Evolutionary conservation across 2,113 vertebrate species (phyloP).

Genomic region (Ailurus styani): DNA sequence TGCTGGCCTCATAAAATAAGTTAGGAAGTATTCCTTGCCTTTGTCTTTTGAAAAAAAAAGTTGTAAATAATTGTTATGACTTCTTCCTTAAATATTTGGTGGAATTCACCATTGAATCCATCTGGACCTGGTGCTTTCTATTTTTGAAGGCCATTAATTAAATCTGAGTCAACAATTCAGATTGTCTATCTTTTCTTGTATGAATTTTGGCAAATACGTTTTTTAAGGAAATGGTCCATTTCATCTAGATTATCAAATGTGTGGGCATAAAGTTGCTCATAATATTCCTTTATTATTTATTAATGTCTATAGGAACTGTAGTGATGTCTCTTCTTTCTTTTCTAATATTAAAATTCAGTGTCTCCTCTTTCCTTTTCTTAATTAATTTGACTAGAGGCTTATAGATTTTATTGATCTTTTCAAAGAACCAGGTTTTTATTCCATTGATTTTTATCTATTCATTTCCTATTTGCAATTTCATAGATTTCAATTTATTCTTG

Average conservation of each 20-base stretch:
- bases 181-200: neutral
- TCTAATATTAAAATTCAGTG: neutral
- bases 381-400: neutral
- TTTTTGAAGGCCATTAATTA: neutral
- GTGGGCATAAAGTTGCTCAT: neutral
- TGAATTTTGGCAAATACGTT: neutral
- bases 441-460: neutral
- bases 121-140: neutral
- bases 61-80: neutral
- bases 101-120: neutral
- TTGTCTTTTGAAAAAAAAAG: neutral
- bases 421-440: neutral
- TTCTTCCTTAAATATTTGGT: neutral
- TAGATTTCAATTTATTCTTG: neutral
- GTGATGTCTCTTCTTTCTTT: neutral
- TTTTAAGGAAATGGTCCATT: neutral
- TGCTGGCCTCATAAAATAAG: neutral
- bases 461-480: neutral
- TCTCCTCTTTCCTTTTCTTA: neutral
- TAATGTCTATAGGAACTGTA: neutral
- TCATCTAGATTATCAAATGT: neutral
- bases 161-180: neutral
- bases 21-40: neutral
- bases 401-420: neutral
- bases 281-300: neutral